A percentile compares a stretch with the other conserved stretches of the same genome.
Conservation (phyloP, 2,797 vertebrate genomes). For the Rhinatrema bivittatum region DNA sequence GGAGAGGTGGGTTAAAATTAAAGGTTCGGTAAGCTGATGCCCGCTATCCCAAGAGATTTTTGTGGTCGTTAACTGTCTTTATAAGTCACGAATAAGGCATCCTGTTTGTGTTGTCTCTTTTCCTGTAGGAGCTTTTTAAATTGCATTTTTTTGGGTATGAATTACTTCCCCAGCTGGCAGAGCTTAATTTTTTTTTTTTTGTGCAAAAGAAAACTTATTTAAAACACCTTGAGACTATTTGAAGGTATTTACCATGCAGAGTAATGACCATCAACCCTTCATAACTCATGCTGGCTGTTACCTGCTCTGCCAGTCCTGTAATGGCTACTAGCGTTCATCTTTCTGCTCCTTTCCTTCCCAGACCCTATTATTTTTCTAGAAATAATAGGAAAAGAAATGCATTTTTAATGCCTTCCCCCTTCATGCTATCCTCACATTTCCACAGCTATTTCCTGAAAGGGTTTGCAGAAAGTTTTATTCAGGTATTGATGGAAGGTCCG, state of each 20-base stretch:
- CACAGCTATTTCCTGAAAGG: slow-evolving; percentile 35
- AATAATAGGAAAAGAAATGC: slow-evolving; percentile 48
- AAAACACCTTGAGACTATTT: slow-evolving; percentile 32
- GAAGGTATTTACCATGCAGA: slow-evolving; percentile 45
- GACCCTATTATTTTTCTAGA: slow-evolving; percentile 47
- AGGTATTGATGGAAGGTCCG: too few species aligned
- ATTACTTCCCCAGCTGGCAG: slow-evolving; percentile 36
- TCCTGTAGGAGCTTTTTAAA: not conserved
- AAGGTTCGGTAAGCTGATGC: too few species aligned
- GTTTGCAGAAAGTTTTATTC: too few species aligned
- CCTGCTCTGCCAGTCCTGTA: slow-evolving; percentile 35
- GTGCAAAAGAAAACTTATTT: slow-evolving; percentile 34
- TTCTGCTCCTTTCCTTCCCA: slow-evolving; percentile 45
- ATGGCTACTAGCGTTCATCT: slow-evolving; percentile 48
- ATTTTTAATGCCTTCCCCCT: slow-evolving; percentile 39
- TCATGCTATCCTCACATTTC: too few species aligned
- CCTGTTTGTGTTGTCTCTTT: not conserved
- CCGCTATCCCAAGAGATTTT: not conserved
- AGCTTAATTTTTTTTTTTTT: slow-evolving; percentile 36
- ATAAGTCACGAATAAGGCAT: not conserved
- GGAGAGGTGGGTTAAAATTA: slow-evolving; percentile 26
- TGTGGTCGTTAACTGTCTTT: slow-evolving; percentile 3
- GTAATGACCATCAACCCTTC: slow-evolving; percentile 40
- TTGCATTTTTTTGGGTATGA: not conserved
- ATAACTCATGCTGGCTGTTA: slow-evolving; percentile 34